phyloP scores from a whole-genome alignment of 37 sponge, comb jelly and placozoan species.

The Aplysina aerophoba region DNA sequence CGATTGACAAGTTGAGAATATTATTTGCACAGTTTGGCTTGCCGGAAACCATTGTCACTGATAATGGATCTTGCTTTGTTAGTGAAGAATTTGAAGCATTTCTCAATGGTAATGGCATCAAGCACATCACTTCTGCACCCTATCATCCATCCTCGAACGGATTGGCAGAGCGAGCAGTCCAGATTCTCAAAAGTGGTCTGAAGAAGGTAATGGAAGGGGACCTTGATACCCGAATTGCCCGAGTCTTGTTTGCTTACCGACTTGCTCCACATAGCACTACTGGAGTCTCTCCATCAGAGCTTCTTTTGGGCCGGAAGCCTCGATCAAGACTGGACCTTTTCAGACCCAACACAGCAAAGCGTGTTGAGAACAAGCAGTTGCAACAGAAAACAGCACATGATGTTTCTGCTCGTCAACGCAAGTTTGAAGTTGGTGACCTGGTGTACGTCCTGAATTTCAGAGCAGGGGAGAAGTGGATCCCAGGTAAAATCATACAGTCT shows the following conservation, averaged over 20 bases:
- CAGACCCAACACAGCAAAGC: neutral
- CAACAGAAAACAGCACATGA: too few species aligned
- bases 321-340: slow-evolving; percentile 9
- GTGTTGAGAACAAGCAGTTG: slow-evolving; percentile 1
- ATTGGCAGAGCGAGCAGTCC: slow-evolving; percentile 10
- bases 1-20: neutral
- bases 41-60: slow-evolving; percentile 10
- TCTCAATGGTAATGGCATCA: slow-evolving; percentile 8
- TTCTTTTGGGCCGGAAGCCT: slow-evolving; percentile 29
- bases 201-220: too few species aligned
- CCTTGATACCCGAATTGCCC: too few species aligned
- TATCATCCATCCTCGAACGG: slow-evolving; percentile 10
- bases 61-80: slow-evolving; percentile 13
- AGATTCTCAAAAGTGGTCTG: slow-evolving; percentile 11
- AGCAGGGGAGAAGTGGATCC: too few species aligned
- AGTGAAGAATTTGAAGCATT: slow-evolving; percentile 17
- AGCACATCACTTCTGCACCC: neutral
- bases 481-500: too few species aligned
- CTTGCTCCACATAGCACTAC: slow-evolving; percentile 23
- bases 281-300: slow-evolving; percentile 19
- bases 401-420: too few species aligned
- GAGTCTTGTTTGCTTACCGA: too few species aligned
- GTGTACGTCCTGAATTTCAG: too few species aligned
- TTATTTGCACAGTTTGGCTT: slow-evolving; percentile 3
- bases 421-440: too few species aligned